A percentile compares a stretch with the other conserved stretches of the same genome.
Evolutionary conservation across 2,113 vertebrate genomes (phyloP).

Genomic region (Noctilio leporinus): DNA sequence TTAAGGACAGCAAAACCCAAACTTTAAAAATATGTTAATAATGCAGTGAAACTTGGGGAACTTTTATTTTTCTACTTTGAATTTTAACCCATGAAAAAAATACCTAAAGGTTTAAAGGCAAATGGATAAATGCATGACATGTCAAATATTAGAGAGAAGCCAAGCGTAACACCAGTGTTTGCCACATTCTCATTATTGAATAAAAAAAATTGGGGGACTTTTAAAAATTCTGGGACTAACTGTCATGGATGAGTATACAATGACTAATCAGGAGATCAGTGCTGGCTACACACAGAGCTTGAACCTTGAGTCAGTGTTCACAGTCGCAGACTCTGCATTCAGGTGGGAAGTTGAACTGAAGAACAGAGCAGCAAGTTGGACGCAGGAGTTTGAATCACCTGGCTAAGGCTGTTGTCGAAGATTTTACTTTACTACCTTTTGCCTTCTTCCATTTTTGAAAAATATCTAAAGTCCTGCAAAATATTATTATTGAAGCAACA

Average conservation of each 20-base stretch:
- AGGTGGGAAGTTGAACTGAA: conserved; percentile 5
- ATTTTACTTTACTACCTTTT: conserved; percentile 1
- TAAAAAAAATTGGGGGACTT: conserved; percentile 57
- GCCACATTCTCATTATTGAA: background rate
- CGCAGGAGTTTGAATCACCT: conserved; percentile 42
- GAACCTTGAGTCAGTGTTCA: background rate
- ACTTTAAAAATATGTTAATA: background rate
- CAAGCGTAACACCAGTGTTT: background rate
- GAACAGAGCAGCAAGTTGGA: conserved; percentile 18
- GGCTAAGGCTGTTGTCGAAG: background rate
- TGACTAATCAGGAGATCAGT: conserved; percentile 38
- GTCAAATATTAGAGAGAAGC: background rate
- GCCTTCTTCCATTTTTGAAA: conserved; percentile 18
- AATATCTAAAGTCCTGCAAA: background rate
- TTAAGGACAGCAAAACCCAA: background rate
- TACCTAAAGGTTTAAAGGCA: background rate
- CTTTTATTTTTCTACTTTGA: background rate
- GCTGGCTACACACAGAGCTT: background rate
- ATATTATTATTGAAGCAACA: background rate
- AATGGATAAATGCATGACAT: background rate
- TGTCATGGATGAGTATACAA: background rate
- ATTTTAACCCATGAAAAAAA: conserved; percentile 19
- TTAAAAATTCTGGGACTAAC: background rate
- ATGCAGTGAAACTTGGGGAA: background rate
- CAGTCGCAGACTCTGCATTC: background rate